Evolutionary conservation across 2,888 invertebrate species (phyloP).

Genomic region (Dolichomitus sp.): DNA sequence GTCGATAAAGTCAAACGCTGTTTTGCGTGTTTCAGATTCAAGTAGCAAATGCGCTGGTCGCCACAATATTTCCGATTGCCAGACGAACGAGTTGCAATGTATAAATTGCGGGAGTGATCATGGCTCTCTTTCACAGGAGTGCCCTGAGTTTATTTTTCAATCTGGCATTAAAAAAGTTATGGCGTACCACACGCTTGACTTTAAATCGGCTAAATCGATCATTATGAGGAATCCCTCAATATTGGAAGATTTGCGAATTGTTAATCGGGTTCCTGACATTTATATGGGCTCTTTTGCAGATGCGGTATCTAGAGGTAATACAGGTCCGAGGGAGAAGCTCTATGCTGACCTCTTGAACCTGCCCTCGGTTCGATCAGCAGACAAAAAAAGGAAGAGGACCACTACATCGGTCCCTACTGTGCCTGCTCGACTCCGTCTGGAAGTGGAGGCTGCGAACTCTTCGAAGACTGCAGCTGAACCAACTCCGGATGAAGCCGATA

Average conservation of each 20-base stretch:
- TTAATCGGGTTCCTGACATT: neutral
- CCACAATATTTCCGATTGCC: neutral
- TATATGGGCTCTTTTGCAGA: neutral
- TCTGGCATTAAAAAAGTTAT: neutral
- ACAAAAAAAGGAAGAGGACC: neutral
- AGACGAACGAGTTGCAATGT: neutral
- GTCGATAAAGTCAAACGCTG: constrained; percentile 6
- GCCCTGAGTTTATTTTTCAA: neutral
- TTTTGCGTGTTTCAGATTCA: neutral
- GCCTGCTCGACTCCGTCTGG: no score
- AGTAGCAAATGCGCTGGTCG: neutral
- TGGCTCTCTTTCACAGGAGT: no score
- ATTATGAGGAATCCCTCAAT: neutral
- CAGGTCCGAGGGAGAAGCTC: neutral
- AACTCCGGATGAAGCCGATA: no score
- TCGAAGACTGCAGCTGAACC: no score
- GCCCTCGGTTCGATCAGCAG: neutral
- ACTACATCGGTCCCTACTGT: neutral
- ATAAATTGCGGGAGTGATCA: neutral
- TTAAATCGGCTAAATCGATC: neutral
- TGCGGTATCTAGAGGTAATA: neutral
- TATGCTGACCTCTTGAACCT: neutral
- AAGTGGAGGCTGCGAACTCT: no score
- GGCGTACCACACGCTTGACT: constrained; percentile 1
- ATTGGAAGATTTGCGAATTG: neutral